A percentile compares a stretch with the other conserved stretches of the same genome.
phyloP scores from a whole-genome alignment of 1,140 invertebrate genomes.

The Aphelenchoides avenae region DNA sequence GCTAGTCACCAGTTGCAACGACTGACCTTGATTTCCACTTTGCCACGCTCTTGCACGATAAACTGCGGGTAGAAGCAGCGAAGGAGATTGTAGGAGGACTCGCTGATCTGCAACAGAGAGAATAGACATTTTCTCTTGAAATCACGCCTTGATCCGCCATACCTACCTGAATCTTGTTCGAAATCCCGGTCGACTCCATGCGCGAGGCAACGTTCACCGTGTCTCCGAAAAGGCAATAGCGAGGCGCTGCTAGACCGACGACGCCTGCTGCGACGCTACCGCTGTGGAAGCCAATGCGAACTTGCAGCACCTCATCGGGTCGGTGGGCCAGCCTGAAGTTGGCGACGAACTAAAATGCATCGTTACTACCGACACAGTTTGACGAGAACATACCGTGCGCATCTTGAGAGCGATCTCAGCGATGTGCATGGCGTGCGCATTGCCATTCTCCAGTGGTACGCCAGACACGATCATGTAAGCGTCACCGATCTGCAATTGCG shows the following conservation, averaged over 20 bases:
- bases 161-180: slow-evolving; percentile 52
- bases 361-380: background rate
- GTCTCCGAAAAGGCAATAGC: slow-evolving; percentile 76
- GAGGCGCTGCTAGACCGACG: slow-evolving; percentile 82
- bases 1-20: background rate
- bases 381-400: slow-evolving; percentile 45
- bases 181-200: slow-evolving; percentile 53
- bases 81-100: slow-evolving; percentile 40
- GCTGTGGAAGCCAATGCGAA: slow-evolving; percentile 89
- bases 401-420: slow-evolving; percentile 80
- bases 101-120: slow-evolving; percentile 40
- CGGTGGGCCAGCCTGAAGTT: slow-evolving; percentile 83
- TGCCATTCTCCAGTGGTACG: slow-evolving; percentile 74
- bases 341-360: slow-evolving; percentile 71
- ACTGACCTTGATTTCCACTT: slow-evolving; percentile 47
- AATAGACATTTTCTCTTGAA: background rate
- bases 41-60: slow-evolving; percentile 37
- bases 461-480: slow-evolving; percentile 83
- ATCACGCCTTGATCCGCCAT: background rate
- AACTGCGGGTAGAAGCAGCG: slow-evolving; percentile 51
- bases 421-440: slow-evolving; percentile 65
- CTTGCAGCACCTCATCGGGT: slow-evolving; percentile 76
- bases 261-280: slow-evolving; percentile 81
- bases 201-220: slow-evolving; percentile 55
- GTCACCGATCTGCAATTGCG: slow-evolving; percentile 77